phyloP scores from a whole-genome alignment of 2,797 vertebrate genomes.

The Cryptoprocta ferox region DNA sequence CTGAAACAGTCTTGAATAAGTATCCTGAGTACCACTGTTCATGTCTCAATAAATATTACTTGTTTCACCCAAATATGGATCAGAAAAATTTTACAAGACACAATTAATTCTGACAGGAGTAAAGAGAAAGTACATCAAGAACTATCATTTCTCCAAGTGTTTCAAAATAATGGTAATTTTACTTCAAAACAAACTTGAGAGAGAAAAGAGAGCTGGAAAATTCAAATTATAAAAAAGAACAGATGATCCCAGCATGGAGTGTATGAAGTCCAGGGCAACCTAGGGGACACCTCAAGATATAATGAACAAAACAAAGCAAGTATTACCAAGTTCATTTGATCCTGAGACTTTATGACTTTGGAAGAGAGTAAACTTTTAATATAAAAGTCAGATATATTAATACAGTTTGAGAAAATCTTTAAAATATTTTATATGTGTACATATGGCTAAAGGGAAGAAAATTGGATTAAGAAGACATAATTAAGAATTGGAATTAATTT shows the following conservation, averaged over 20 bases:
- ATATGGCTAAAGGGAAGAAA: neutral
- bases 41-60: neutral
- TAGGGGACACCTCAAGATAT: accelerated
- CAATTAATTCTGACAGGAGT: neutral
- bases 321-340: neutral
- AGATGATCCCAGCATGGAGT: neutral
- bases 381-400: neutral
- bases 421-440: neutral
- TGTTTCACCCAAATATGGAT: neutral
- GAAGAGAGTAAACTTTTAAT: neutral
- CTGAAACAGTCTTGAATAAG: neutral
- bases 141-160: neutral
- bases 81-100: neutral
- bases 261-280: neutral
- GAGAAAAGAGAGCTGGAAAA: neutral
- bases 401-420: neutral
- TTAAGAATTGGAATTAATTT: conserved; percentile 29
- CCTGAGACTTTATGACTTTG: neutral
- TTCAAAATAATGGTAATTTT: neutral
- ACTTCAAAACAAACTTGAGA: neutral
- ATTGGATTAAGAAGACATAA: neutral
- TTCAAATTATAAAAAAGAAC: neutral
- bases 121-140: neutral
- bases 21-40: neutral
- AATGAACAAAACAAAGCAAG: neutral